A percentile compares a stretch with the other conserved stretches of the same genome.
Conservation (phyloP, 2,113 vertebrate genomes). For the Paralichthys olivaceus region DNA sequence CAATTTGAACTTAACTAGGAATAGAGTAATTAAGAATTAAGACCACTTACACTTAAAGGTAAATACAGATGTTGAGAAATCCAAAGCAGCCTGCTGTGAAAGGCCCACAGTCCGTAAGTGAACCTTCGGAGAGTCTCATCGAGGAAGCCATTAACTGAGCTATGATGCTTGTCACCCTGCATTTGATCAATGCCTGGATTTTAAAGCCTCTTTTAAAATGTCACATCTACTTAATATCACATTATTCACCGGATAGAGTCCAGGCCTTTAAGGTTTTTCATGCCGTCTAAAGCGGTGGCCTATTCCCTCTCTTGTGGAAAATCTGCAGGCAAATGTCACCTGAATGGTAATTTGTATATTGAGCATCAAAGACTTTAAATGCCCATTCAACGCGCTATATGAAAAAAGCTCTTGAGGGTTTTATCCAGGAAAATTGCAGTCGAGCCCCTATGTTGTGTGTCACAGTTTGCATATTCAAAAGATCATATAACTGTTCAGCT, state of each 20-base stretch:
- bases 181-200: slow-evolving; percentile 68
- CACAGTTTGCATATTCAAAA: neutral
- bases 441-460: neutral
- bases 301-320: slow-evolving; percentile 37
- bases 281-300: slow-evolving; percentile 32
- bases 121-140: slow-evolving; percentile 50
- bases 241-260: slow-evolving; percentile 67
- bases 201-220: slow-evolving; percentile 76
- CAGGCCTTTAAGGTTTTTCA: slow-evolving; percentile 49
- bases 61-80: slow-evolving; percentile 27
- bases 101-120: slow-evolving; percentile 35
- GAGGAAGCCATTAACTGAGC: slow-evolving; percentile 64
- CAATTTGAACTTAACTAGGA: slow-evolving; percentile 25
- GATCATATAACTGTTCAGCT: neutral
- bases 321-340: slow-evolving; percentile 57
- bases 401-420: slow-evolving; percentile 20
- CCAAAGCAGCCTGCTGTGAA: slow-evolving; percentile 11
- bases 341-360: slow-evolving; percentile 50
- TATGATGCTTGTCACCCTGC: slow-evolving; percentile 68
- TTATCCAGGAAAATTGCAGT: slow-evolving; percentile 4
- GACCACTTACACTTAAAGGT: slow-evolving; percentile 12
- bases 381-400: slow-evolving; percentile 7
- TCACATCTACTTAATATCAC: slow-evolving; percentile 72
- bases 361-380: slow-evolving; percentile 25
- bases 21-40: slow-evolving; percentile 10